These are phyloP conservation scores for Halcyon badia DNA, from an alignment of 2,797 vertebrate species.

Conservation along the genomic window DNA sequence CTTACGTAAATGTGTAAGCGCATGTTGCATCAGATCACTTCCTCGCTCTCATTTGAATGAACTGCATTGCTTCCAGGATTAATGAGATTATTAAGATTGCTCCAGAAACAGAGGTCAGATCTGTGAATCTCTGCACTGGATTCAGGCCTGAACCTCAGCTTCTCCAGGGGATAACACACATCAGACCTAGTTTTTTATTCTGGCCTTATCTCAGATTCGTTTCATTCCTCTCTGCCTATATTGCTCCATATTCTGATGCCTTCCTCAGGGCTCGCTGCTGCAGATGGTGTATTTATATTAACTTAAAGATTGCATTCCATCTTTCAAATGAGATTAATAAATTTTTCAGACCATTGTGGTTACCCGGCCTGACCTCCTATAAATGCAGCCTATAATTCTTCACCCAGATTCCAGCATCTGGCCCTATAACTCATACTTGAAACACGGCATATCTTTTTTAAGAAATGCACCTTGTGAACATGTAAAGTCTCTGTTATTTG, in stretches of 20 bases:
- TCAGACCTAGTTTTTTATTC: slow-evolving; percentile 14
- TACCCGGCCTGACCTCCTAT: slow-evolving; percentile 67
- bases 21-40: slow-evolving; percentile 1
- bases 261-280: slow-evolving; percentile 44
- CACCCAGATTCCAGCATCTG: slow-evolving; percentile 49
- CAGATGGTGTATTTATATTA: slow-evolving; percentile 72
- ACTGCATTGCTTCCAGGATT: background rate
- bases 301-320: slow-evolving; percentile 65
- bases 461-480: background rate
- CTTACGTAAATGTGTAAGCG: background rate
- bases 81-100: background rate
- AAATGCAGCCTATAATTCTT: slow-evolving; percentile 68
- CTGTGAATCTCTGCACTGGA: background rate
- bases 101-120: background rate
- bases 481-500: background rate
- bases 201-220: background rate
- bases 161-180: background rate
- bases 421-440: slow-evolving; percentile 54
- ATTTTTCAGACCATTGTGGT: slow-evolving; percentile 66
- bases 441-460: background rate
- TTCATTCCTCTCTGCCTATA: slow-evolving; percentile 43
- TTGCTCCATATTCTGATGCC: slow-evolving; percentile 45
- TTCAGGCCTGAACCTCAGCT: background rate
- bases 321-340: slow-evolving; percentile 74
- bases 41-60: slow-evolving; percentile 7